These are phyloP conservation scores for Papilio gigon DNA, from an alignment of 2,888 invertebrate genomes.

Conservation along the genomic window DNA sequence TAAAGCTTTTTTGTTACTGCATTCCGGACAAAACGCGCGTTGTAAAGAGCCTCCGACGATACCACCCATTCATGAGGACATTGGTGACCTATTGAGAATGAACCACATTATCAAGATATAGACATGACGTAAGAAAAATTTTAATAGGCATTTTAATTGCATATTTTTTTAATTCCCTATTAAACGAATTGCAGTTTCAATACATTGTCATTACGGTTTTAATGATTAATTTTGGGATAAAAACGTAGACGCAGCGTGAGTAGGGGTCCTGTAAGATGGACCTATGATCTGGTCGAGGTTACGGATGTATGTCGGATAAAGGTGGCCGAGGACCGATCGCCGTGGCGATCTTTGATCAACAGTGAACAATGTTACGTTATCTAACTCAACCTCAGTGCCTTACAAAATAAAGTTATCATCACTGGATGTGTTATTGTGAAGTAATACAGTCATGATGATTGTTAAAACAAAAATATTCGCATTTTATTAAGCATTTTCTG, in stretches of 20 bases:
- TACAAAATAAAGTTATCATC: not conserved
- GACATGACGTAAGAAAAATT: slow-evolving; percentile 50
- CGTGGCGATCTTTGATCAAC: too few species aligned
- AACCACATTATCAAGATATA: slow-evolving; percentile 58
- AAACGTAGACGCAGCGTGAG: too few species aligned
- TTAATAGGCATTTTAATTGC: not conserved
- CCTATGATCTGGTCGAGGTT: too few species aligned
- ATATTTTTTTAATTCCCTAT: slow-evolving; percentile 1
- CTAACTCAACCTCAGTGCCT: too few species aligned
- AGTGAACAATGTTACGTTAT: too few species aligned
- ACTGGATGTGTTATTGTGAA: not conserved
- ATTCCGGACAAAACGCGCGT: slow-evolving; percentile 82
- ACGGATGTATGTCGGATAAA: too few species aligned
- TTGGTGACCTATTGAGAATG: slow-evolving; percentile 81
- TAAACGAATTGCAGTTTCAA: not conserved
- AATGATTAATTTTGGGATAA: not conserved
- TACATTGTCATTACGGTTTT: not conserved
- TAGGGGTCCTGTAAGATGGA: too few species aligned
- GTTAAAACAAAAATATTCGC: not conserved
- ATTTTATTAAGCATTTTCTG: slow-evolving; percentile 19
- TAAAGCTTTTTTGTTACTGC: slow-evolving; percentile 80
- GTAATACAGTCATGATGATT: not conserved
- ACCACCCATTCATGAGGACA: slow-evolving; percentile 82
- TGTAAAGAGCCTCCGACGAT: slow-evolving; percentile 81
- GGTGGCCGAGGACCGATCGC: too few species aligned